Conservation (phyloP, 2,797 vertebrate genomes). For the Pangasius djambal region DNA sequence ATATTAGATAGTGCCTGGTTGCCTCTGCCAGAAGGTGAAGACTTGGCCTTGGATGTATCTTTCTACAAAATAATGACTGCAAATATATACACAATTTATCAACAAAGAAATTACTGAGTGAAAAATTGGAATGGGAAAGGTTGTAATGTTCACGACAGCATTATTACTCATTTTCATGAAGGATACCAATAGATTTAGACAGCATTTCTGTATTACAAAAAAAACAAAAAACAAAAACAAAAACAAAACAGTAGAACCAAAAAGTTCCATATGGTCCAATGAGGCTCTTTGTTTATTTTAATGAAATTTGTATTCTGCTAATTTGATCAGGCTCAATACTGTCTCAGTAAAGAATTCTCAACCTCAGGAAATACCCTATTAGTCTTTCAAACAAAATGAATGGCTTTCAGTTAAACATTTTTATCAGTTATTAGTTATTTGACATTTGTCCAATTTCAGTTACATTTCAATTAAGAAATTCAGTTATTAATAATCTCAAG, state of each 20-base stretch:
- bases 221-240: not conserved
- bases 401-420: not conserved
- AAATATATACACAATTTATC: not conserved
- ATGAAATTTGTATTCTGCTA: not conserved
- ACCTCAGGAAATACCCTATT: conserved; percentile 19
- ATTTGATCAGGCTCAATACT: conserved; percentile 25
- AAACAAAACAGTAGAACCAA: not conserved
- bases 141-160: not conserved
- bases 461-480: not conserved
- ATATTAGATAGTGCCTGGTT: too few relatives aligned
- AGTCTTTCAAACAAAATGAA: not conserved
- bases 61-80: not conserved
- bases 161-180: not conserved
- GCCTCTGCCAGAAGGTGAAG: not conserved
- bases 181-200: not conserved
- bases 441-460: not conserved
- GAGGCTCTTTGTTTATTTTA: conserved; percentile 36
- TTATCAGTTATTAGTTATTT: not conserved
- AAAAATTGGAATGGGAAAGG: not conserved
- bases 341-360: conserved; percentile 29
- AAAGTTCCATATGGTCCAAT: not conserved
- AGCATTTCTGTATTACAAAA: not conserved
- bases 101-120: not conserved
- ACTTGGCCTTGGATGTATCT: not conserved
- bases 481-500: not conserved